Conservation (phyloP, 92 coral and sea anemone genomes). For the Epizoanthus fatuus region DNA sequence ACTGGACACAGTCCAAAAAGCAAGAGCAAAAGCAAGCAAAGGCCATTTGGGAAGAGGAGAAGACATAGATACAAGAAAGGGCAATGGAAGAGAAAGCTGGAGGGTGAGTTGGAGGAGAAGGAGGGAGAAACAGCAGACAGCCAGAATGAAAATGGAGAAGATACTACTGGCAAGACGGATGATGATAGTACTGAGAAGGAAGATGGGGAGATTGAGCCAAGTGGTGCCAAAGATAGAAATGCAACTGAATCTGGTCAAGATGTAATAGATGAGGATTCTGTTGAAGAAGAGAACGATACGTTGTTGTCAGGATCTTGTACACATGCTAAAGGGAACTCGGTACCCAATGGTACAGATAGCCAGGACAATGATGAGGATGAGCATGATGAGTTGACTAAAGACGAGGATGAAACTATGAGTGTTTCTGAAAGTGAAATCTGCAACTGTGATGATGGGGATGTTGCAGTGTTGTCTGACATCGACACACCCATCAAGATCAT, state of each 20-base stretch:
- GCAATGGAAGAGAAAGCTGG: conserved; percentile 34
- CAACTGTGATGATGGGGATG: conserved; percentile 28
- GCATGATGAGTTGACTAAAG: conserved; percentile 21
- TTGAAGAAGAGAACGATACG: not conserved
- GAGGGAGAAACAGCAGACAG: conserved; percentile 12
- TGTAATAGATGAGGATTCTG: not conserved
- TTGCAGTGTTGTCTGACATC: conserved; percentile 40
- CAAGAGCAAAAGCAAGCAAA: conserved; percentile 16
- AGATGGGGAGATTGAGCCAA: not conserved
- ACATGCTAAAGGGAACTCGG: not conserved
- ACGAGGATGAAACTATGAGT: not conserved
- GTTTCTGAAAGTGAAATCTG: conserved; percentile 33
- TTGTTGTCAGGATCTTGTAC: not conserved
- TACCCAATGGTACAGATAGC: conserved; percentile 17
- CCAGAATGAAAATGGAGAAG: conserved; percentile 22
- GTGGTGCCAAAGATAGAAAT: not conserved
- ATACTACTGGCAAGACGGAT: conserved; percentile 3
- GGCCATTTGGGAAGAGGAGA: conserved; percentile 18
- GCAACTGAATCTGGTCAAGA: not conserved
- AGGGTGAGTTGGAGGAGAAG: not conserved
- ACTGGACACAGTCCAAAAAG: conserved; percentile 8
- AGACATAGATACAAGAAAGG: conserved; percentile 13
- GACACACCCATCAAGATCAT: conserved; percentile 4
- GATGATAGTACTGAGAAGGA: conserved; percentile 20
- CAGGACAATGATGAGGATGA: not conserved